A percentile compares a stretch with the other conserved stretches of the same genome.
Conservation (phyloP, 2,113 vertebrate species). For the Rhadina sibilatrix region DNA sequence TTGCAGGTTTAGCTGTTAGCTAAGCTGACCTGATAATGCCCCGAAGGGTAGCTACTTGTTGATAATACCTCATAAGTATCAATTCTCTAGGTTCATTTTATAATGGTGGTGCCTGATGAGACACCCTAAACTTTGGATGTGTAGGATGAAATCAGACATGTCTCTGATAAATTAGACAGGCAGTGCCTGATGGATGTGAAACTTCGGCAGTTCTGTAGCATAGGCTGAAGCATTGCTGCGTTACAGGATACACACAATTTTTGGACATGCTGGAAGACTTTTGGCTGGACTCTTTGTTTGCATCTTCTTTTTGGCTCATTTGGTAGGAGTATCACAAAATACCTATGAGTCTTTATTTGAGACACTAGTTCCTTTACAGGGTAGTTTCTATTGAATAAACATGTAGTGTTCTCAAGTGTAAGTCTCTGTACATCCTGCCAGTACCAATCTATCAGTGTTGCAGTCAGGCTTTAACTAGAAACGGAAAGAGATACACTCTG, state of each 20-base stretch:
- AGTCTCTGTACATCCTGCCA: constrained; percentile 9
- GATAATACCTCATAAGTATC: neutral
- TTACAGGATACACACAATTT: constrained; percentile 2
- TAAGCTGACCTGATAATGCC: neutral
- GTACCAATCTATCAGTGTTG: neutral
- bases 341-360: neutral
- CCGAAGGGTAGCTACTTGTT: neutral
- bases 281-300: neutral
- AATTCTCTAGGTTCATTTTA: neutral
- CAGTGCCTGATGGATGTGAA: neutral
- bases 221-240: neutral
- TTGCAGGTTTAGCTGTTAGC: neutral
- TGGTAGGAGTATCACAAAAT: neutral
- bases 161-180: neutral
- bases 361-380: neutral
- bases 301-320: neutral
- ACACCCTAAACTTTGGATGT: neutral
- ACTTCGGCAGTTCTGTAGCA: neutral
- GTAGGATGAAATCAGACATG: neutral
- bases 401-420: constrained; percentile 6
- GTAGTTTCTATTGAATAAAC: constrained; percentile 27
- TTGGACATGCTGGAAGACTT: neutral
- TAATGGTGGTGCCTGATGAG: neutral
- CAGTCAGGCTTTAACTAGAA: neutral
- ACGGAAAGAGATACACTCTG: neutral